phyloP scores from a whole-genome alignment of 2,113 vertebrate genomes.

The Otocyon megalotis region DNA sequence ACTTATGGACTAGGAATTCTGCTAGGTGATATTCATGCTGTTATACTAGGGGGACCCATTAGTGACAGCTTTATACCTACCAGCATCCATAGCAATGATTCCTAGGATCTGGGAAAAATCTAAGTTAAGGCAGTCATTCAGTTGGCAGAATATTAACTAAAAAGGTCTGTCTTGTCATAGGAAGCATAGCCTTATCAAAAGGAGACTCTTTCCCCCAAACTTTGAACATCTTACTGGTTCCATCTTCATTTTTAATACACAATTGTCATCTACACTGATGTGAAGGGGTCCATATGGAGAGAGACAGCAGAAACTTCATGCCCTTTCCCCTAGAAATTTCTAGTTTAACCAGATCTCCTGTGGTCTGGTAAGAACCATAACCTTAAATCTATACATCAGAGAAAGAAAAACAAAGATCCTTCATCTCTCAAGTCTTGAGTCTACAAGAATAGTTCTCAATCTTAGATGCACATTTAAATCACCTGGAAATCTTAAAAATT shows the following conservation, averaged over 20 bases:
- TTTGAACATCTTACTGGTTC: neutral
- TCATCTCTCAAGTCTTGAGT: neutral
- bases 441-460: neutral
- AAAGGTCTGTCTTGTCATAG: neutral
- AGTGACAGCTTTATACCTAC: neutral
- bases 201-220: neutral
- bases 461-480: neutral
- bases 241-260: neutral
- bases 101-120: neutral
- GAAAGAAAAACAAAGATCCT: neutral
- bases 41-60: neutral
- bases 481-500: neutral
- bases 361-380: neutral
- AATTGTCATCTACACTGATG: fast-evolving
- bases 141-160: neutral
- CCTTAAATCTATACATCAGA: neutral
- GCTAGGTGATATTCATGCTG: neutral
- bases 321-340: neutral
- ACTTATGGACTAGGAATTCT: neutral
- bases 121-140: neutral
- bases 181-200: neutral
- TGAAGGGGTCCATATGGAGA: neutral
- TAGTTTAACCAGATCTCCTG: neutral
- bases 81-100: neutral
- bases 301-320: neutral